A percentile compares a stretch with the other conserved stretches of the same genome.
These are phyloP conservation scores for Cololabis saira DNA, from an alignment of 2,113 vertebrate species.

Conservation along the genomic window DNA sequence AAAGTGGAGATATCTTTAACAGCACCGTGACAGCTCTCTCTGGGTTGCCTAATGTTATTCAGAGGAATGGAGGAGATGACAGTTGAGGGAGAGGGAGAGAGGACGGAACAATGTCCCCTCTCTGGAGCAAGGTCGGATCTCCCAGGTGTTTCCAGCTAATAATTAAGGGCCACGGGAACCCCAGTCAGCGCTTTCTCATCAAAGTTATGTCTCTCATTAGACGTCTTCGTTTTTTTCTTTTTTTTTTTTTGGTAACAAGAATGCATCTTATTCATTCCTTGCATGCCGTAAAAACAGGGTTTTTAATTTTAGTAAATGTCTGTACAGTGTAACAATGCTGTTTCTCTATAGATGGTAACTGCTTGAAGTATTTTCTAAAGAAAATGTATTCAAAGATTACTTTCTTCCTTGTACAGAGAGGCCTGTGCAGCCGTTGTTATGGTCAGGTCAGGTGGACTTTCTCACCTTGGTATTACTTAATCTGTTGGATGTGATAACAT, in stretches of 20 bases:
- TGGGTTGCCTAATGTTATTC: constrained; percentile 14
- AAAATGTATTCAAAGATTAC: too few species aligned
- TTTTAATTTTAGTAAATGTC: too few species aligned
- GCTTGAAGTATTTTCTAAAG: too few species aligned
- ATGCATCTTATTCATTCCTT: too few species aligned
- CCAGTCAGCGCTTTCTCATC: constrained; percentile 15
- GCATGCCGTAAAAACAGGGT: too few species aligned
- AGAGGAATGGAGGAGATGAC: background rate
- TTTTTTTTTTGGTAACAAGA: background rate
- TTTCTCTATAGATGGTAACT: background rate
- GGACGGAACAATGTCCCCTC: constrained; percentile 35
- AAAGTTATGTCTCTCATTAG: background rate
- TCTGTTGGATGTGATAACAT: background rate
- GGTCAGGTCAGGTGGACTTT: constrained; percentile 13
- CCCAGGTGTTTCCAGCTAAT: constrained; percentile 47
- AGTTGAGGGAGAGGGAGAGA: background rate
- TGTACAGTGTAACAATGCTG: too few species aligned
- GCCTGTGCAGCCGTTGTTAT: background rate
- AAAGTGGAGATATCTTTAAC: background rate
- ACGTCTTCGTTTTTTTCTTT: too few species aligned
- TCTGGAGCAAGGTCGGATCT: constrained; percentile 26
- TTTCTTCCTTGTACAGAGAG: too few species aligned
- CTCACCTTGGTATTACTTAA: constrained; percentile 22
- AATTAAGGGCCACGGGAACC: constrained; percentile 45
- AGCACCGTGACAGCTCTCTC: constrained; percentile 10